Base-by-base conservation (phyloP, 1,140 invertebrate species). In the Microplitis mediator region DNA sequence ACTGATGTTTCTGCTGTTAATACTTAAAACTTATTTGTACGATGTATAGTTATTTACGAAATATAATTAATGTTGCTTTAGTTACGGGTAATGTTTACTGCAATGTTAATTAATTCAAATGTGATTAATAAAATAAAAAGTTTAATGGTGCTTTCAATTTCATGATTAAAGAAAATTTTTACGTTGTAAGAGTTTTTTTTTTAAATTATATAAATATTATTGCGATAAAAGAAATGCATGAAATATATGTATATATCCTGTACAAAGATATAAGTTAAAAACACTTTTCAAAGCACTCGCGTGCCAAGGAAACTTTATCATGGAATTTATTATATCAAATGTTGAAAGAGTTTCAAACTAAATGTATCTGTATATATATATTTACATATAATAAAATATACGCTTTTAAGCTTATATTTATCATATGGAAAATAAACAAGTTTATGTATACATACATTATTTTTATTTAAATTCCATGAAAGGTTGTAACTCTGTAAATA, bases 301-400 rank as follows among this genome's bases (percentile, higher is more conserved):
- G 34, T 56, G 54, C 54, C 52, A 11, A 23, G 35, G 3, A 54
- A 45, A 61, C 58, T 74, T 71, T 72, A 72, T 72, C 64, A 70
- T 69, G 65, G 58, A 72, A 72, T 75, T 75, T 58, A 72, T 75
- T 65, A 72, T 64, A 68, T 45, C 39, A 45, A 45, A 45, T 11
- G 39, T 45, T 45, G 39, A 45, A 45, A 45, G 39, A 45, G 4
- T 66, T 2, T 50, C 36, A 39, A 61, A 39, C 51, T 72, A 45
- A 45, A 45, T 45, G 23, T 23, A 23, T 23, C 23, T 23, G 3
- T 39, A 39, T 39, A 39, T 39, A 39, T 39, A 39, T 9, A 72
- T 72, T 63, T 75, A 69, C 65, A 75, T 64, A 35, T 72, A 68
- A 50, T 69, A 69, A 69, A 68, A 69, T 56, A 34, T 34, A 36